Evolutionary conservation across 2,888 invertebrate genomes (phyloP).

Genomic region (Mimumesa dahlbomi): DNA sequence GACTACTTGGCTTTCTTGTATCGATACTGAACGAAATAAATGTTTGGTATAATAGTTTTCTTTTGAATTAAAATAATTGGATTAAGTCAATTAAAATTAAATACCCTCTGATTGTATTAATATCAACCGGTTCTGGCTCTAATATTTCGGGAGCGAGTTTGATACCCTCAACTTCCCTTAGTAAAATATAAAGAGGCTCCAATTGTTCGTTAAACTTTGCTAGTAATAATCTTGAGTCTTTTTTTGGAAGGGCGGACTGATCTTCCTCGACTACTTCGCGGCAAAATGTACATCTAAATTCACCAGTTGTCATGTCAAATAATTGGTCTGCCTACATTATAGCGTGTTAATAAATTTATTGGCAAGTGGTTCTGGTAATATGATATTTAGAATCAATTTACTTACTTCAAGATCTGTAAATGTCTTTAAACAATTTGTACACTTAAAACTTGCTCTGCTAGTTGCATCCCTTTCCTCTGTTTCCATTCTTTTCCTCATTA

Average conservation of each 20-base stretch:
- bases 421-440: slow-evolving; percentile 93
- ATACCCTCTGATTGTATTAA: slow-evolving; percentile 90
- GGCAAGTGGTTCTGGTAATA: not conserved
- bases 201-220: slow-evolving; percentile 97
- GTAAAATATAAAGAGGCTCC: slow-evolving; percentile 93
- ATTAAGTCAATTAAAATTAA: slow-evolving; percentile 7
- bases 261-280: slow-evolving; percentile 95
- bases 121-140: slow-evolving; percentile 96
- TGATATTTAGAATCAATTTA: slow-evolving; percentile 6
- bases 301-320: slow-evolving; percentile 91
- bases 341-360: slow-evolving; percentile 33
- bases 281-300: slow-evolving; percentile 95
- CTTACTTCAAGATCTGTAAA: slow-evolving; percentile 95
- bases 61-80: not conserved
- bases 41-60: slow-evolving; percentile 1
- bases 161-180: slow-evolving; percentile 95
- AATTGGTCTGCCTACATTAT: slow-evolving; percentile 89
- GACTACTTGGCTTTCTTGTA: slow-evolving; percentile 75
- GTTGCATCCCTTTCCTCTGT: slow-evolving; percentile 97
- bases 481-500: slow-evolving; percentile 97
- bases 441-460: slow-evolving; percentile 96
- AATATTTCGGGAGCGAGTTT: slow-evolving; percentile 95
- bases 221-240: slow-evolving; percentile 93
- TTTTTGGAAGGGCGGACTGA: slow-evolving; percentile 94
- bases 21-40: slow-evolving; percentile 69